Evolutionary conservation across 2,113 vertebrate genomes (phyloP), one percentile per base, ranked within the genome.

Genomic region (Gnathonemus longibarbis): DNA sequence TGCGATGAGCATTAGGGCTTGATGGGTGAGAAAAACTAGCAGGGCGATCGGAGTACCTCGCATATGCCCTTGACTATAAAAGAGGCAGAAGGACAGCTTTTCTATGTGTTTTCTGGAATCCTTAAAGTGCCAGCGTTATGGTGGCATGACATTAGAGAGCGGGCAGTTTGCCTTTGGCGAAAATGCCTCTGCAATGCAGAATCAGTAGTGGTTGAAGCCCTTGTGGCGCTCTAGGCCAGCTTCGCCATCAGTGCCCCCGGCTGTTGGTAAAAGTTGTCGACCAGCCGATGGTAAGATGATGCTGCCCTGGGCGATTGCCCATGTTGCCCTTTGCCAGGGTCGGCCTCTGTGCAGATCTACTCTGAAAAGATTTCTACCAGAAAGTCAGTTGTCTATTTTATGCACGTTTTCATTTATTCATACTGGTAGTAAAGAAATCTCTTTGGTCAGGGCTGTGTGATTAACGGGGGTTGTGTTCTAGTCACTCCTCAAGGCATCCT

Each of bases 1-100:
- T 90, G 84, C 2, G 21, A 77, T 90, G 89, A 93, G 89, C 24
- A n/a, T 90, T 93, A 92, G 83, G 21, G 52, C 10, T 48, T 87
- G 89, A 92, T 90, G 90, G 70, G 70, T 4, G 70, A 15, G 35
- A 45, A 24, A 39, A 80, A 42, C 70, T 27, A 49, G 19, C 13
- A n/a, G 46, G 70, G 88, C 70, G 17, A 42, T 17, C 7, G 3
- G 48, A 56, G 70, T 9, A 80, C 9, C 48, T 35, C 10, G 11
- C 35, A n/a, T 19, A 53, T n/a, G 21, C 48, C 74, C 45, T 24
- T 48, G 21, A 10, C 49, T 6, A 19, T 21, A n/a, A 24, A 24
- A 45, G 88, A 56, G 53, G 80, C 11, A 31, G 53, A 70, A 24
- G n/a, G 77, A 21, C 8, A 39, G 21, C 48, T 27, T 21, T 17